Evolutionary conservation across 2,797 vertebrate species (phyloP), one percentile per base, ranked within the genome.

Genomic region (Anolis apletophallus): DNA sequence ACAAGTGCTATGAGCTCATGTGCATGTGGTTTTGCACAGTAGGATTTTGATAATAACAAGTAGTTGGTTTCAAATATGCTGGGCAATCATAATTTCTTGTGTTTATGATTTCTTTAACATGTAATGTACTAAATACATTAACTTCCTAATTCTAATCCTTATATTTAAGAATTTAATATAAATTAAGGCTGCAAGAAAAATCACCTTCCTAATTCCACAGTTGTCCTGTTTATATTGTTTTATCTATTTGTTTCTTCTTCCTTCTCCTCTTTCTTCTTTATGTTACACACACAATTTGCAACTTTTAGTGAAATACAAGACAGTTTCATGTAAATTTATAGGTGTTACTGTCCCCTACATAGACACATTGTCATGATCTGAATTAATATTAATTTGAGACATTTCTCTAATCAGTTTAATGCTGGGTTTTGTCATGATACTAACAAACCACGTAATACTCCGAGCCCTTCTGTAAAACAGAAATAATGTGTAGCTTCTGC

Each of bases 401-500:
- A 73, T 50, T 69, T 81, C 46, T 52, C 57, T 57, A n/a, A 6
- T 55, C 21, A 10, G 11, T 59, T 73, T 74, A 57, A 46, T 73
- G 5, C 23, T 59, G 4, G 3, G 32, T 74, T 74, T 57, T 55
- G 26, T 59, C n/a, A 61, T 59, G 23, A 72, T 10, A 55, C 11
- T 46, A 74, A 74, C 54, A 83, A 29, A 10, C 11, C 7, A 52
- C 14, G 17, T 36, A 59, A 17, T 64, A 32, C 17, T 17, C n/a
- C 3, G 34, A 79, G 71, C 34, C 69, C 46, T 68, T 80, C 26
- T 46, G 32, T 80, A 50, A 16, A 54, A 74, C 40, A 9, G 59
- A 67, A 40, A 32, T 55, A 5, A 5, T 55, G 46, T 76, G 0
- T 10, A 13, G 0, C 46, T 0, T 9, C 29, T 34, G n/a, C 17